Conservation (phyloP, 2,797 vertebrate species). For the Agapornis canus region DNA sequence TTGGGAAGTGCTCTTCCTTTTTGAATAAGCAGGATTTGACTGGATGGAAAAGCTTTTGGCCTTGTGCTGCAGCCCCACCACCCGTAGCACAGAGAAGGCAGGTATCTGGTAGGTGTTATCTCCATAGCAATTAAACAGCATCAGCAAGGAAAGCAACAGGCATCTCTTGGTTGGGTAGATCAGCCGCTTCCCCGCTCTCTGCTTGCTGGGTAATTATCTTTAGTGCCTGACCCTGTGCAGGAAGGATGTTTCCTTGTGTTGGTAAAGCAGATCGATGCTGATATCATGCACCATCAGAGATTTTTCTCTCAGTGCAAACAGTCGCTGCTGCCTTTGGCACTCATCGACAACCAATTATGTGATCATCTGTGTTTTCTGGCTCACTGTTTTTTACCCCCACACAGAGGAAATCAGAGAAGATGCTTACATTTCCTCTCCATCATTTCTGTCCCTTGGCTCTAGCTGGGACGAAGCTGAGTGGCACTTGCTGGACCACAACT, state of each 20-base stretch:
- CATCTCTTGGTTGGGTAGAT: background rate
- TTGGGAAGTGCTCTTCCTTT: background rate
- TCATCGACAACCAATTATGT: slow-evolving; percentile 47
- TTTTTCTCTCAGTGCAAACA: slow-evolving; percentile 16
- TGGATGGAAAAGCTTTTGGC: background rate
- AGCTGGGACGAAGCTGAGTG: background rate
- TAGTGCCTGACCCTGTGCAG: background rate
- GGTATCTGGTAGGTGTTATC: background rate
- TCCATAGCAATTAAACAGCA: background rate
- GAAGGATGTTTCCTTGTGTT: slow-evolving; percentile 36
- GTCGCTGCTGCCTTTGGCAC: background rate
- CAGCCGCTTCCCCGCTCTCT: background rate
- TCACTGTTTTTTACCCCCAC: background rate
- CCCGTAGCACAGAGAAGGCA: background rate
- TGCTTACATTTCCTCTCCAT: background rate
- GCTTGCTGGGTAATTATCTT: background rate
- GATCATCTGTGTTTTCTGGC: slow-evolving; percentile 14
- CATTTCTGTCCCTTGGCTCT: background rate
- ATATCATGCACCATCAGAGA: background rate
- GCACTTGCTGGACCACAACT: background rate
- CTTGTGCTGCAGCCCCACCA: background rate
- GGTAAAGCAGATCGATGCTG: slow-evolving; percentile 20
- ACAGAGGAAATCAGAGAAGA: background rate
- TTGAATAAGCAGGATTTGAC: background rate
- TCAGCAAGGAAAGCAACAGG: background rate